Evolutionary conservation across 1,140 invertebrate genomes (phyloP).

Genomic region (Globodera ellingtonae): DNA sequence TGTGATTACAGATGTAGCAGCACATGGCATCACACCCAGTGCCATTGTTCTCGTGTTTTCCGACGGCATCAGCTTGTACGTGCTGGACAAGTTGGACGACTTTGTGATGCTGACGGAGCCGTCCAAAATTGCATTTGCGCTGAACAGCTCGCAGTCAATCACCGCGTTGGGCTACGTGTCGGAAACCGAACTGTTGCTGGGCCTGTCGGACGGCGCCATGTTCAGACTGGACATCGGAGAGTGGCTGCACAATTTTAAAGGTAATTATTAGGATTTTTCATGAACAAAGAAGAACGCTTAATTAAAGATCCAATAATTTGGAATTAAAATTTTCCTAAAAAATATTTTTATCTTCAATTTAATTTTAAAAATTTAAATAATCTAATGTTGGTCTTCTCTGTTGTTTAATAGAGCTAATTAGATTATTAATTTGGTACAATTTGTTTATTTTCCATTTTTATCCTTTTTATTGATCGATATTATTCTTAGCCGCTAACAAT

Average conservation of each 20-base stretch:
- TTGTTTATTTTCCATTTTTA: too few relatives aligned
- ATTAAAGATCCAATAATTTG: too few relatives aligned
- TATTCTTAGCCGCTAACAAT: not conserved
- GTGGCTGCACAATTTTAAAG: not conserved
- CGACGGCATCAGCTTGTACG: slow-evolving; percentile 45
- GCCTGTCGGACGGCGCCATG: slow-evolving; percentile 49
- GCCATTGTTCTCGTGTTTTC: slow-evolving; percentile 42
- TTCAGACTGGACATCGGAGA: slow-evolving; percentile 27
- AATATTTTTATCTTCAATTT: too few relatives aligned
- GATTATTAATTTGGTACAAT: too few relatives aligned
- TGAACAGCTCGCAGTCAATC: slow-evolving; percentile 33
- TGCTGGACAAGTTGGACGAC: slow-evolving; percentile 46
- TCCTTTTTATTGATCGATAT: too few relatives aligned
- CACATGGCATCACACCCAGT: not conserved
- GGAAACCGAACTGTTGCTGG: slow-evolving; percentile 34
- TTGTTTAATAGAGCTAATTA: too few relatives aligned
- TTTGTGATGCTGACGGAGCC: slow-evolving; percentile 47
- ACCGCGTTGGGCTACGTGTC: slow-evolving; percentile 39
- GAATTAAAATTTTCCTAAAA: too few relatives aligned
- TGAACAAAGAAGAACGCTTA: too few relatives aligned
- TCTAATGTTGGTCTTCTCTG: too few relatives aligned
- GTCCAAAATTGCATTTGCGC: slow-evolving; percentile 33
- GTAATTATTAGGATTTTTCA: not conserved
- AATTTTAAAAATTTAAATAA: not conserved
- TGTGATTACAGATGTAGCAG: slow-evolving; percentile 27